phyloP scores from a whole-genome alignment of 2,113 vertebrate species.

The Python bivittatus region DNA sequence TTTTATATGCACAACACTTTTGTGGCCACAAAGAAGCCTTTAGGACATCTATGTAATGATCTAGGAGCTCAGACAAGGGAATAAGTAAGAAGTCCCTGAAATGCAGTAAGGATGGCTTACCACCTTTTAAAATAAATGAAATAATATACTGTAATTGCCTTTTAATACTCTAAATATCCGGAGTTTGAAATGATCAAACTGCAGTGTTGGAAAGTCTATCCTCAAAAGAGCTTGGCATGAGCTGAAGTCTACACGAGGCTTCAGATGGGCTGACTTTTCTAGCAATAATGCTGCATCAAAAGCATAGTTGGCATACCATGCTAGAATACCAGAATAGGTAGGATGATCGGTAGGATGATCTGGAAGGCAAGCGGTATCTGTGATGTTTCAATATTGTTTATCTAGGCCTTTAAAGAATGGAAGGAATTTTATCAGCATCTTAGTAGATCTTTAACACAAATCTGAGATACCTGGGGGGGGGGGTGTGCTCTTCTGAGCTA shows the following conservation, averaged over 20 bases:
- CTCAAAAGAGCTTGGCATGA: background rate
- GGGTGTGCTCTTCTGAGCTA: slow-evolving; percentile 44
- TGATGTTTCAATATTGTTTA: slow-evolving; percentile 18
- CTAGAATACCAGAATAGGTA: slow-evolving; percentile 14
- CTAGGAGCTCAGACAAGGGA: background rate
- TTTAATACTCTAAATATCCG: background rate
- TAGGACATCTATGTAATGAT: background rate
- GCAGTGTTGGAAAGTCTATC: background rate
- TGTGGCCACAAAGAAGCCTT: background rate
- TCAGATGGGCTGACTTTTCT: background rate
- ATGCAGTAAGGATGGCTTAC: background rate
- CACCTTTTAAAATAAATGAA: background rate
- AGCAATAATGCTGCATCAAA: slow-evolving; percentile 8
- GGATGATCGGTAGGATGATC: slow-evolving; percentile 19
- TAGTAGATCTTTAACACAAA: slow-evolving; percentile 41
- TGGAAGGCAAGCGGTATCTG: slow-evolving; percentile 13
- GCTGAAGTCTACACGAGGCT: background rate
- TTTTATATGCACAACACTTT: background rate
- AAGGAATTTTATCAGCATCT: slow-evolving; percentile 65
- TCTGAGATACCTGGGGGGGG: slow-evolving; percentile 46
- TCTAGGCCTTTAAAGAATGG: slow-evolving; percentile 49
- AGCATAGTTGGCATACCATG: background rate
- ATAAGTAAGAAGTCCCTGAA: background rate
- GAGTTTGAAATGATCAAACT: background rate
- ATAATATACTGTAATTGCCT: background rate